These are phyloP conservation scores for Saturnia japonica DNA, from an alignment of 2,888 invertebrate species.

Conservation along the genomic window DNA sequence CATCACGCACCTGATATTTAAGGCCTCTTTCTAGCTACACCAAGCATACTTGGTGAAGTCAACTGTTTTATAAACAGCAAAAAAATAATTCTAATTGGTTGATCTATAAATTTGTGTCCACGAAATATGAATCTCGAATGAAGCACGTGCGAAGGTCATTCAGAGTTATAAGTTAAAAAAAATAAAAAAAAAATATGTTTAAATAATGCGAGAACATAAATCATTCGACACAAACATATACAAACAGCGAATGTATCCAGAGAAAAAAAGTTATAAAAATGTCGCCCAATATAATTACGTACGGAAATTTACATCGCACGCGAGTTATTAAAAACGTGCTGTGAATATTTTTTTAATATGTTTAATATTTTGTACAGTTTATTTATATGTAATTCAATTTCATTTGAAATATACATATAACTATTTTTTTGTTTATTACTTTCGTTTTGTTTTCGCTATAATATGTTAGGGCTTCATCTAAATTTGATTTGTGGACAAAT, in stretches of 20 bases:
- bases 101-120: background rate
- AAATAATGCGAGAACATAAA: constrained; percentile 8
- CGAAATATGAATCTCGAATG: background rate
- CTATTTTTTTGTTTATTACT: background rate
- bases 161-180: background rate
- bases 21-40: too few species aligned
- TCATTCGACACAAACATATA: background rate
- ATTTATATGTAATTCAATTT: constrained; percentile 5
- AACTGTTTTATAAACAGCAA: too few species aligned
- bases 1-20: too few species aligned
- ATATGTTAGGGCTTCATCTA: too few species aligned
- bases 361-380: background rate
- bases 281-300: constrained; percentile 11
- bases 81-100: too few species aligned
- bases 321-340: constrained; percentile 10
- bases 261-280: constrained; percentile 10
- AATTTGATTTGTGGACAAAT: too few species aligned
- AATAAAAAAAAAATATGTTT: background rate
- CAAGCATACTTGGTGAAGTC: too few species aligned
- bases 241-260: constrained; percentile 7
- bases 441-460: too few species aligned
- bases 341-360: constrained; percentile 6
- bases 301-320: constrained; percentile 6
- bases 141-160: background rate
- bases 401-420: background rate